Percentiles rank a stretch among this genome's conserved stretches.
phyloP scores from a whole-genome alignment of 2,797 vertebrate species.

The Neoniphon sammara region DNA sequence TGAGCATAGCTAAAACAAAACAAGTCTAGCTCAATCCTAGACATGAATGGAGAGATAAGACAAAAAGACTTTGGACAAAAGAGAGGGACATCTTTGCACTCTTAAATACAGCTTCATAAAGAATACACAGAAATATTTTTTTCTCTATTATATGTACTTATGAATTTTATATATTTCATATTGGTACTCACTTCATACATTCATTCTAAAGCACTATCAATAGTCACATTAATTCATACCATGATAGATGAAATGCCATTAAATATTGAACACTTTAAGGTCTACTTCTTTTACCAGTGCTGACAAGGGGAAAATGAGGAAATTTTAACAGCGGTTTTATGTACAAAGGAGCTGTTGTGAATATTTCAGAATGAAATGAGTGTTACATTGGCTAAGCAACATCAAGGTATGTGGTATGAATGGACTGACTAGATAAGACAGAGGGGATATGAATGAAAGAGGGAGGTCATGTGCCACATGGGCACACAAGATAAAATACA shows the following conservation, averaged over 20 bases:
- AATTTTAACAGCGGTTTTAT: conserved; percentile 53
- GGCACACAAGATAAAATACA: conserved; percentile 3
- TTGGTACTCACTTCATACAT: conserved; percentile 69
- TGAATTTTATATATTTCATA: conserved; percentile 66
- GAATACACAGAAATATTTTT: conserved; percentile 65
- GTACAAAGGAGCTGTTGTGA: conserved; percentile 42
- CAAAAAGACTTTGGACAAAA: conserved; percentile 43
- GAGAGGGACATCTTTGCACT: conserved; percentile 60
- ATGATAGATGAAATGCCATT: conserved; percentile 62
- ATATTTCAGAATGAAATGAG: conserved; percentile 39
- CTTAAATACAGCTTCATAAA: conserved; percentile 65
- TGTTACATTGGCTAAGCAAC: conserved; percentile 23
- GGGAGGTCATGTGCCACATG: conserved; percentile 8
- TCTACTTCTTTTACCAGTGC: conserved; percentile 51
- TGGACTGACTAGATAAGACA: conserved; percentile 24
- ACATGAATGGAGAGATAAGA: conserved; percentile 49
- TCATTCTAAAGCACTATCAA: conserved; percentile 71
- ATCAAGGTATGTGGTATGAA: conserved; percentile 10
- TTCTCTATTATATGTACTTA: conserved; percentile 61
- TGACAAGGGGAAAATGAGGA: conserved; percentile 38
- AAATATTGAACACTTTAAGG: conserved; percentile 63
- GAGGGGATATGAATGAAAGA: conserved; percentile 20
- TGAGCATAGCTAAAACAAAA: conserved; percentile 42
- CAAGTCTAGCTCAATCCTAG: conserved; percentile 23
- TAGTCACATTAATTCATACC: conserved; percentile 67